A percentile compares a stretch with the other conserved stretches of the same genome.
Conservation (phyloP, 2,797 vertebrate species). For the Peromyscus melanophrys region DNA sequence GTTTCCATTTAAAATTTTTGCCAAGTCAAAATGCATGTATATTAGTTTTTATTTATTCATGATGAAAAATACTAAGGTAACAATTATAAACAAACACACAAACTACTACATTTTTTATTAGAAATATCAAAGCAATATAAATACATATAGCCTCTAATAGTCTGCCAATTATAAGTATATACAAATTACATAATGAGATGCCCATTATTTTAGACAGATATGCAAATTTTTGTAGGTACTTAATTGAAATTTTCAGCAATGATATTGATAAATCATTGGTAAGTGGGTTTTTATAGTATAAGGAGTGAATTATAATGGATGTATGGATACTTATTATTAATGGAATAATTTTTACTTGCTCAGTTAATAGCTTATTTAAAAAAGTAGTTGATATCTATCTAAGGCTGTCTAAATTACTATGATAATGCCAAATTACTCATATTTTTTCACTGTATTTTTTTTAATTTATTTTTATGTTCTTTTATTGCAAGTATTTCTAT, state of each 20-base stretch:
- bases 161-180: background rate
- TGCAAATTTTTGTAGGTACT: background rate
- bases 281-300: background rate
- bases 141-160: background rate
- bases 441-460: background rate
- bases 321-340: background rate
- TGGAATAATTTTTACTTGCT: background rate
- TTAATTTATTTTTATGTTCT: background rate
- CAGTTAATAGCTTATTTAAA: background rate
- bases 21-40: background rate
- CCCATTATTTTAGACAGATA: background rate
- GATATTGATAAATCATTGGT: background rate
- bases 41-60: background rate
- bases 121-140: background rate
- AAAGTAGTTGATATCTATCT: background rate
- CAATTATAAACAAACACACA: background rate
- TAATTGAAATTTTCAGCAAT: background rate
- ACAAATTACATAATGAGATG: background rate
- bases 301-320: background rate
- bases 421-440: background rate
- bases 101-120: background rate
- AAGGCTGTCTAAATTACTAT: background rate
- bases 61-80: background rate
- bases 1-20: conserved; percentile 23
- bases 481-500: background rate